phyloP scores from a whole-genome alignment of 2,797 vertebrate genomes.

The Onychomys arenicola region DNA sequence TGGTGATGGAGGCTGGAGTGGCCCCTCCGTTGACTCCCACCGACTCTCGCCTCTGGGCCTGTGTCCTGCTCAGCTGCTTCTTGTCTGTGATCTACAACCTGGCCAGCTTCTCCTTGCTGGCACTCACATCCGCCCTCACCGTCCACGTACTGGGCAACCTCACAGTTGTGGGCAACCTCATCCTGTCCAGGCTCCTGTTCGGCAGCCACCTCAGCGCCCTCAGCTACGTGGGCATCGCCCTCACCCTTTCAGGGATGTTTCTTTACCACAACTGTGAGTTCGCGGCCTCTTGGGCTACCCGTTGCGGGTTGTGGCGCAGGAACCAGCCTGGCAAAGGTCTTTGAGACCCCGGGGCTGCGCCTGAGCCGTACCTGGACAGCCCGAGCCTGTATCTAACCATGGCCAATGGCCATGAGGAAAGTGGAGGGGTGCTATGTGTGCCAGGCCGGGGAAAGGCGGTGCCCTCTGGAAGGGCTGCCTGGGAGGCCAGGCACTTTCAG shows the following conservation, averaged over 20 bases:
- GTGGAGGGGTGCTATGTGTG: neutral
- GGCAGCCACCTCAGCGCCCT: conserved; percentile 92
- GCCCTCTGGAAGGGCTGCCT: neutral
- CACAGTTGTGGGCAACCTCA: conserved; percentile 95
- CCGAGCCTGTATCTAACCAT: neutral
- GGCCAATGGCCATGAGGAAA: neutral
- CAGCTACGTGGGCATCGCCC: conserved; percentile 92
- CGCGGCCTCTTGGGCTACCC: conserved; percentile 89
- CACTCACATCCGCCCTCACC: conserved; percentile 97
- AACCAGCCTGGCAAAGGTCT: conserved; percentile 60
- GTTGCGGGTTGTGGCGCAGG: conserved; percentile 34
- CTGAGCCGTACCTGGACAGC: neutral
- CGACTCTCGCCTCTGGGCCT: conserved; percentile 93
- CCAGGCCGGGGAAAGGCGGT: neutral
- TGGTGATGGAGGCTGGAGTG: conserved; percentile 92
- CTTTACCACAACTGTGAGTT: conserved; percentile 96
- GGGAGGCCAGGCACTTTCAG: neutral
- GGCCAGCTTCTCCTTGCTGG: conserved; percentile 96
- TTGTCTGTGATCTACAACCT: conserved; percentile 98
- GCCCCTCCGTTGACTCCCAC: conserved; percentile 90
- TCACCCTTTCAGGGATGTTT: conserved; percentile 94
- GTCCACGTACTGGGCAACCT: conserved; percentile 97
- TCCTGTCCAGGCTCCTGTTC: conserved; percentile 95
- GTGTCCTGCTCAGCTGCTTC: conserved; percentile 96
- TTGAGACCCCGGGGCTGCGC: conserved; percentile 29